These are phyloP conservation scores for Choristoneura rosaceana DNA, from an alignment of 2,888 invertebrate species.

Conservation along the genomic window DNA sequence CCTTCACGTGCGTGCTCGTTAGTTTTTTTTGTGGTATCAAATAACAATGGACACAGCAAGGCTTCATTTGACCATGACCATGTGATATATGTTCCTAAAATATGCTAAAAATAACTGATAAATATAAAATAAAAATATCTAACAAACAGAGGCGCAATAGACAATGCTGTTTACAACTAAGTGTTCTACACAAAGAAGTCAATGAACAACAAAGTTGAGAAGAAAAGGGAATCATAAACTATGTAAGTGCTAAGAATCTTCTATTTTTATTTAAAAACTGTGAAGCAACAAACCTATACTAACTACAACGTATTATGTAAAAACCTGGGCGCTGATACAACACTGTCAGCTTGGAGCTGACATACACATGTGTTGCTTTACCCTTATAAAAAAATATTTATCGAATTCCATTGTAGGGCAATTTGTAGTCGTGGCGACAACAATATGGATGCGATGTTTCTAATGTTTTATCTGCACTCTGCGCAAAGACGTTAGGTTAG, in stretches of 20 bases:
- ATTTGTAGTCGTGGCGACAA: not conserved
- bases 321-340: not conserved
- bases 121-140: too few relatives aligned
- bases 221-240: slow-evolving; percentile 11
- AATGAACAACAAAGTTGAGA: not conserved
- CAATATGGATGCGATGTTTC: slow-evolving; percentile 12
- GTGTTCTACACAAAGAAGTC: not conserved
- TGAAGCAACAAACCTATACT: not conserved
- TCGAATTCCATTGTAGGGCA: slow-evolving; percentile 1
- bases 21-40: slow-evolving; percentile 22
- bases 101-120: slow-evolving; percentile 1
- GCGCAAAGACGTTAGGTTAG: not conserved
- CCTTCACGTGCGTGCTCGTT: slow-evolving; percentile 13
- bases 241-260: too few relatives aligned
- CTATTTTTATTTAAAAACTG: too few relatives aligned
- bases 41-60: slow-evolving; percentile 19
- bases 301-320: not conserved
- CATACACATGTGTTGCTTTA: too few relatives aligned
- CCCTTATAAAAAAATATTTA: not conserved
- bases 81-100: not conserved
- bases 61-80: slow-evolving; percentile 17
- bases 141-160: not conserved
- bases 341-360: not conserved
- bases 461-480: slow-evolving; percentile 20
- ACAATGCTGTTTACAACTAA: not conserved